A percentile compares a stretch with the other conserved stretches of the same genome.
phyloP scores from a whole-genome alignment of 2,113 vertebrate genomes.

The Chionodraco myersi region DNA sequence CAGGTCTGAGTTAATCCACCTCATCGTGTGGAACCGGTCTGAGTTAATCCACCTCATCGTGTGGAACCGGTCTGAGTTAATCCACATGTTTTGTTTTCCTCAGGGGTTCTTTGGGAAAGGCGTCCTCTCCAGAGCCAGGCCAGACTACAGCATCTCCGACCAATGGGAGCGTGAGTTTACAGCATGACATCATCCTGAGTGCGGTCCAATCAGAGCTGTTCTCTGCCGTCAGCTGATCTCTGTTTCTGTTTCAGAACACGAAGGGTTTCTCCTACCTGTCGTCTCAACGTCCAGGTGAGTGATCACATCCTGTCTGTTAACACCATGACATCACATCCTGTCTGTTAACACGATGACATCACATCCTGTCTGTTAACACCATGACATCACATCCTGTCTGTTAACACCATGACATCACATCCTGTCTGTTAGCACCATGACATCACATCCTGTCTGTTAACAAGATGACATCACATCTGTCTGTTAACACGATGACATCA shows the following conservation, averaged over 20 bases:
- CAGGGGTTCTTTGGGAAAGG: constrained; percentile 98
- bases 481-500: no score
- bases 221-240: constrained; percentile 33
- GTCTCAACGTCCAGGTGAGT: constrained; percentile 89
- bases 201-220: constrained; percentile 14
- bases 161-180: constrained; percentile 87
- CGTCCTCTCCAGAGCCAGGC: constrained; percentile 90
- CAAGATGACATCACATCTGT: no score
- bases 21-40: background rate
- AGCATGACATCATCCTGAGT: constrained; percentile 3
- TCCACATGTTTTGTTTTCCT: background rate
- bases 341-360: no score
- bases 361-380: no score
- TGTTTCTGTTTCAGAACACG: constrained; percentile 83
- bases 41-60: background rate
- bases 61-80: background rate
- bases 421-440: no score
- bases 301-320: no score
- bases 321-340: constrained; percentile 38
- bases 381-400: no score
- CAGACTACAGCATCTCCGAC: constrained; percentile 86
- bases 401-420: no score
- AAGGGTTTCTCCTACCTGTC: constrained; percentile 83
- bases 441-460: no score
- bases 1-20: background rate